These are phyloP conservation scores for Punctoribates punctum DNA, from an alignment of 2,888 invertebrate genomes.

Conservation along the genomic window DNA sequence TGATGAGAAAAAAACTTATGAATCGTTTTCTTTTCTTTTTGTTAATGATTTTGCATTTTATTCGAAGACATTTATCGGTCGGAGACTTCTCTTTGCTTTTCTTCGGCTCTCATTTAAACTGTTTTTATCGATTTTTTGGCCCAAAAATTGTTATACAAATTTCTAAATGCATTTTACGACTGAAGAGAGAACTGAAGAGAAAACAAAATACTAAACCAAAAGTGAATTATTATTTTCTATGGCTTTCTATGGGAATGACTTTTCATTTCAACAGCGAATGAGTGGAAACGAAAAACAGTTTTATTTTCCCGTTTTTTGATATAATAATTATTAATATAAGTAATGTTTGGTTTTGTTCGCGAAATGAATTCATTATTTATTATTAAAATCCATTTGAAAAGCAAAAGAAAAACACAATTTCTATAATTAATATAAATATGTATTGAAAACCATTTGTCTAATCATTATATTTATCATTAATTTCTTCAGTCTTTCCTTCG, in stretches of 20 bases:
- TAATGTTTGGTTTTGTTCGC: neutral
- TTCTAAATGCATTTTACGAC: neutral
- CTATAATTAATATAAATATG: neutral
- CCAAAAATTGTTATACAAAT: neutral
- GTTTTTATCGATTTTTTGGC: neutral
- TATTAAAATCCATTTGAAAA: neutral
- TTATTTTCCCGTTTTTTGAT: neutral
- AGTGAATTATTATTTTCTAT: neutral
- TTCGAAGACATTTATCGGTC: too few relatives aligned
- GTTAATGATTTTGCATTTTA: too few relatives aligned
- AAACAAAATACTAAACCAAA: neutral
- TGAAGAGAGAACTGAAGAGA: too few relatives aligned
- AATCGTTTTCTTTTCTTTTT: too few relatives aligned
- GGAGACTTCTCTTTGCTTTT: neutral
- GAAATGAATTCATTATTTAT: conserved; percentile 2
- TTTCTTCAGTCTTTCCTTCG: too few relatives aligned
- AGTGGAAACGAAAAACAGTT: neutral
- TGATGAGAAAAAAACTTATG: neutral
- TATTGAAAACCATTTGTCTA: neutral
- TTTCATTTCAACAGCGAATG: neutral
- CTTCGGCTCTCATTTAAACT: neutral
- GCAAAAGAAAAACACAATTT: neutral
- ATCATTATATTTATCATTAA: too few relatives aligned
- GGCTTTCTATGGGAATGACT: neutral
- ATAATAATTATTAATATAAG: neutral